Base-by-base conservation (phyloP, 2,888 invertebrate genomes). In the Bibio marci region DNA sequence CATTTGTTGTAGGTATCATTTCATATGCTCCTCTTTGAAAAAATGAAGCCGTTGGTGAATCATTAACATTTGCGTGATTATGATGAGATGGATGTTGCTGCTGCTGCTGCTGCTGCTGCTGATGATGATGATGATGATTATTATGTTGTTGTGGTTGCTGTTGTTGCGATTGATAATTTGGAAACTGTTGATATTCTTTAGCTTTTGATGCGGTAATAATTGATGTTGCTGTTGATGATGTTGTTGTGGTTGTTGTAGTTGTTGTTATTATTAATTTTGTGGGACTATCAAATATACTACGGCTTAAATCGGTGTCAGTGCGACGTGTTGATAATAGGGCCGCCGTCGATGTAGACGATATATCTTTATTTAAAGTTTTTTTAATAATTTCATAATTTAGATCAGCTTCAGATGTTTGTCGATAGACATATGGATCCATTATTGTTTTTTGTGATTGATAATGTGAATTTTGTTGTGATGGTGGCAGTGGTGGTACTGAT, bases 321-420 rank as follows among this genome's bases (percentile, higher is more conserved):
- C 35, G 15, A 27, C 11, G 27, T 10, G 17, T 17, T 15, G 35
- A 12, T 12, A 3, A 14, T 2, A 27, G 3, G 4, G 22, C 4
- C 8, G 22, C 4, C 28, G 13, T 8, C 12, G 35, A 35, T 6
- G 35, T 26, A 19, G 37, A 27, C 14, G 43, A 35, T 22, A 41
- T 37, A 17, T 46, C 44, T 38, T 46, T 46, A 6, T 60, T 59
- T 0, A 61, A 47, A 0, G 61, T 56, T 42, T 58, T 55, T 40
- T 60, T 57, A 15, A 61, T 61, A 10, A 61, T 61, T 48, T 61
- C 51, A 45, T 56, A 46, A 44, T 61, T 60, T 1, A 56, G 44
- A 39, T 61, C 61, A 33, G 56, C 52, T 38, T 61, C 61, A 7
- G 58, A 57, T 30, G 55, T 22, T 25, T 41, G 27, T 1, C 41